Evolutionary conservation across 2,797 vertebrate species (phyloP).

Genomic region (Coreius guichenoti): DNA sequence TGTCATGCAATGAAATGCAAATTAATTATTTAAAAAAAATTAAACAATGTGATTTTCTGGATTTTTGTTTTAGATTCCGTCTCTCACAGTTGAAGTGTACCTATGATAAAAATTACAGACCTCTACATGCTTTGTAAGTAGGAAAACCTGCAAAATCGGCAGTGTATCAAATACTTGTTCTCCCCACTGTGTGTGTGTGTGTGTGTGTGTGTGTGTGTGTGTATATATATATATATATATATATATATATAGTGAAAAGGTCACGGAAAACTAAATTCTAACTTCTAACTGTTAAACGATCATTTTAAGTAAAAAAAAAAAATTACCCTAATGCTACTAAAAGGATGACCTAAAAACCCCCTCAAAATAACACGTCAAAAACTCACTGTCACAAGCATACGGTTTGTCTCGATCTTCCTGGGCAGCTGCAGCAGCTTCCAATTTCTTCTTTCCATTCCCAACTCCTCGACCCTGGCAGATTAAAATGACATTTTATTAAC

Average conservation of each 20-base stretch:
- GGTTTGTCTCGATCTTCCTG: conserved; percentile 96
- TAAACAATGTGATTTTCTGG: too few species aligned
- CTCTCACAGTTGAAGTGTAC: too few species aligned
- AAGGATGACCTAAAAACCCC: background rate
- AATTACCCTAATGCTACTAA: background rate
- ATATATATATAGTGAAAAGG: background rate
- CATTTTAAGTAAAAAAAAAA: background rate
- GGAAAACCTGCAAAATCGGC: too few species aligned
- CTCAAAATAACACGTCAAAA: conserved; percentile 17
- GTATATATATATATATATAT: too few species aligned
- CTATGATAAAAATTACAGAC: too few species aligned
- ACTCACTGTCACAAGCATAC: conserved; percentile 98
- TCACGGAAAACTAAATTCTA: background rate
- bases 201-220: too few species aligned
- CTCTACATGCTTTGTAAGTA: too few species aligned
- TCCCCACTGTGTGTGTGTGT: too few species aligned
- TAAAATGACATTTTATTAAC: background rate
- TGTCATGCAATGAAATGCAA: too few species aligned
- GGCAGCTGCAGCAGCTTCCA: conserved; percentile 87
- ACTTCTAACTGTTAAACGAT: background rate
- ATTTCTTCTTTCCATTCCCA: conserved; percentile 91
- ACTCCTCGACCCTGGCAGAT: conserved; percentile 87
- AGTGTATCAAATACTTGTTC: too few species aligned
- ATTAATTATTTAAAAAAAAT: too few species aligned
- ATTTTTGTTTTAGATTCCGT: too few species aligned